Conservation (phyloP, 2,888 invertebrate genomes). For the Drosophila sordidapex region DNA sequence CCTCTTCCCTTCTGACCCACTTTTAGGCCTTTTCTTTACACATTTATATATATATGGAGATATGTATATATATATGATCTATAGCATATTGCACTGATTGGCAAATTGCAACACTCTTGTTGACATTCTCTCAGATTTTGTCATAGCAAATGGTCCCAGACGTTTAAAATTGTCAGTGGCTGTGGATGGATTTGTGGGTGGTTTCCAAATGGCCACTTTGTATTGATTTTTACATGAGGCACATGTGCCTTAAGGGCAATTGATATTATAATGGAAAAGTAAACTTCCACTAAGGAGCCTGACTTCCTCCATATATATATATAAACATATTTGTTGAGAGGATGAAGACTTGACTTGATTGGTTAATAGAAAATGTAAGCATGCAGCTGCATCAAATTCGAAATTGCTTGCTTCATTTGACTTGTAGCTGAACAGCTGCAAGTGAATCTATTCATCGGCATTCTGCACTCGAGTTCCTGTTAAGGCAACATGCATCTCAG, state of each 20-base stretch:
- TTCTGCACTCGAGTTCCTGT: constrained; percentile 11
- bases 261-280: constrained; percentile 49
- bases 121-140: constrained; percentile 29
- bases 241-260: constrained; percentile 21
- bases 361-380: constrained; percentile 23
- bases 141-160: constrained; percentile 6
- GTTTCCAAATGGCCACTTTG: not conserved
- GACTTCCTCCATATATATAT: not conserved
- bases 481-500: not conserved
- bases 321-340: not conserved
- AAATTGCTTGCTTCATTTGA: not conserved
- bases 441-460: constrained; percentile 16
- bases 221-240: not conserved
- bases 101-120: constrained; percentile 48
- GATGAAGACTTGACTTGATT: constrained; percentile 5
- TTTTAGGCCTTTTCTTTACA: not conserved
- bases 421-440: constrained; percentile 4
- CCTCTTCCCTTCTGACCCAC: not conserved
- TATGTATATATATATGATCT: not conserved
- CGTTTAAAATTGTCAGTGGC: not conserved
- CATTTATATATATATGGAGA: not conserved
- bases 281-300: constrained; percentile 18
- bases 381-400: constrained; percentile 4
- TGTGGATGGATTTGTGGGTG: not conserved
- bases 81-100: constrained; percentile 31